Conservation (phyloP, 2,113 vertebrate genomes). For the Axis porcinus region DNA sequence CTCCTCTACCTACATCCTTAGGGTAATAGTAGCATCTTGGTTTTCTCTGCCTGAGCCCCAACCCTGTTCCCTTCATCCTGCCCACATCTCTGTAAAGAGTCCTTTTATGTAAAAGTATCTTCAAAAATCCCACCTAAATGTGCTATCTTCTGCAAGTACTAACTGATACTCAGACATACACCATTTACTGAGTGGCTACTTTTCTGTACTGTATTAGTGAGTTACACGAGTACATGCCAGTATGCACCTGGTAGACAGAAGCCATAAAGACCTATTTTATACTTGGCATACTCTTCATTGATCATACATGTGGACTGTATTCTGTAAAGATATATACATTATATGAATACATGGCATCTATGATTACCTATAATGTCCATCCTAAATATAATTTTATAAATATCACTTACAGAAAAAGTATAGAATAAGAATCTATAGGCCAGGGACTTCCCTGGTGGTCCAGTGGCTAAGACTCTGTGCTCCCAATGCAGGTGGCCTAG, state of each 20-base stretch:
- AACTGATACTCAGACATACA: not conserved
- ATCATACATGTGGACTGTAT: no score
- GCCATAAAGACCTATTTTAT: not conserved
- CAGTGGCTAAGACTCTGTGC: no score
- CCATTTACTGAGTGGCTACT: not conserved
- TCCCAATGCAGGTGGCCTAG: no score
- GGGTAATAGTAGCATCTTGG: not conserved
- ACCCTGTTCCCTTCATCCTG: not conserved
- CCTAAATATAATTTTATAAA: not conserved
- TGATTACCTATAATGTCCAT: not conserved
- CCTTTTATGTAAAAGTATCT: not conserved
- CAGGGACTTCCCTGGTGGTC: no score
- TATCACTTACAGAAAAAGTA: not conserved
- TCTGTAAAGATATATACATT: not conserved
- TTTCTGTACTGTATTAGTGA: not conserved
- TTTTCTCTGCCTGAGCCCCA: not conserved
- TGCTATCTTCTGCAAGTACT: not conserved
- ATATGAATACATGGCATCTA: not conserved
- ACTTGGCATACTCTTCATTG: not conserved
- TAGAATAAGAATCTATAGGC: no score
- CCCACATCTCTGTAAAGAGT: not conserved
- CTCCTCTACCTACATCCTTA: not conserved
- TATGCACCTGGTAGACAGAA: accelerated
- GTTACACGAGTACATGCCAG: accelerated
- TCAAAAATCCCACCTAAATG: not conserved